Base-by-base conservation (phyloP, 2,113 vertebrate species). In the Silurus glanis region DNA sequence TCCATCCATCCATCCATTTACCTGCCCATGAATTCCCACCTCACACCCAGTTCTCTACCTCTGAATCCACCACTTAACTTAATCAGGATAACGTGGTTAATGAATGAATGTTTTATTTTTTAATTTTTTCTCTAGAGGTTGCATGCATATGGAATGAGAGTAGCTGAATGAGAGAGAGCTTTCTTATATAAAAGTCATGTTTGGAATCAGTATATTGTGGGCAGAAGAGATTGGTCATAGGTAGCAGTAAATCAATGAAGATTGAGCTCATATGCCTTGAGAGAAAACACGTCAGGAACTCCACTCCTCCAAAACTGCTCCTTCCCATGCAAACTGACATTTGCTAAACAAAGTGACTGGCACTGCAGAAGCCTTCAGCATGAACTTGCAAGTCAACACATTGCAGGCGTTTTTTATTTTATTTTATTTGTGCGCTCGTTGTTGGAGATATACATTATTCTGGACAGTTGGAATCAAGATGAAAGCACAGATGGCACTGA, bases 241-340 rank as follows among this genome's bases (percentile, higher is more conserved):
- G 13, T 23, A 66, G 80, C 61, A 82, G 61, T 51, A 82, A 82
- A 66, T 82, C 80, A 51, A 51, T 82, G 23, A 82, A 66, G 45
- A 9, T 53, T 13, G 59, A 82, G 37, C 23, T 82, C 0, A 19
- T 16, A 81, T 45, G 37, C 37, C 80, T 66, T 14, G 5, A 66
- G 80, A 82, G 61, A 82, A 82, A 82, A 66, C 61, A 82, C 59
- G 10, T 66, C 80, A 82, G 80, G 25, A 82, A 51, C 80, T 82
- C 23, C 45, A 82, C 59, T 51, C 23, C 45, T 82, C 59, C 80
- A 82, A n/a, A 82, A 49, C 12, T 49, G 59, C 45, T 82, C 61
- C 51, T 64, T 66, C 64, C 45, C 23, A 82, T 37, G 37, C 10
- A 9, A 82, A 14, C 47, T 66, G 80, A 82, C 80, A 53, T 66